A percentile compares a stretch with the other conserved stretches of the same genome.
Evolutionary conservation across 2,797 vertebrate genomes (phyloP).

Genomic region (Parauchenoglanis punctatus): DNA sequence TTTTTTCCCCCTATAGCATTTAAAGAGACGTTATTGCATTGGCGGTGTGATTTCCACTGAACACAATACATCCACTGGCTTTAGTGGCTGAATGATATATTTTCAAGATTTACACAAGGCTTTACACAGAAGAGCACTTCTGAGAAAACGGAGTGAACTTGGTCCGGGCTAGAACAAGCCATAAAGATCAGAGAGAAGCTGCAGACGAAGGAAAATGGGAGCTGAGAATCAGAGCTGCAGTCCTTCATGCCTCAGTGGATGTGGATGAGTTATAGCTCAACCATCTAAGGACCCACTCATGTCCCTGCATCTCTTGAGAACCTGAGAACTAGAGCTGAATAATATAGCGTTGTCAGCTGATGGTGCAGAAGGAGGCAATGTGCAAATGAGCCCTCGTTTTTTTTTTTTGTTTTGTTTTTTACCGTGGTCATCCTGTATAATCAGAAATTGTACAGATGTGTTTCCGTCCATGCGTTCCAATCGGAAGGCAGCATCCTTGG

Average conservation of each 20-base stretch:
- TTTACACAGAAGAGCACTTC: background rate
- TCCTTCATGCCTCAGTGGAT: slow-evolving; percentile 14
- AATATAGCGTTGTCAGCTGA: slow-evolving; percentile 8
- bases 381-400: background rate
- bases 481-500: background rate
- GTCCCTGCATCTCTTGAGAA: background rate
- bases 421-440: background rate
- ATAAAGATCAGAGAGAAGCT: background rate
- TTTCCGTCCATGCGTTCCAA: background rate
- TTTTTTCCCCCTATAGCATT: background rate
- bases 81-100: background rate
- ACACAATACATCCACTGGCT: background rate
- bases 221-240: background rate
- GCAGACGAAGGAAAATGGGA: background rate
- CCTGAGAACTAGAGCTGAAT: slow-evolving; percentile 2
- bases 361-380: background rate
- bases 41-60: background rate
- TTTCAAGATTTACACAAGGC: background rate
- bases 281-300: background rate
- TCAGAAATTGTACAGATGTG: background rate
- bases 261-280: background rate
- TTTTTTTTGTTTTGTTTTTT: background rate
- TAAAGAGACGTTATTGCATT: background rate
- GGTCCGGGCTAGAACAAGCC: background rate
- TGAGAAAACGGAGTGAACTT: background rate